phyloP scores from a whole-genome alignment of 1,140 invertebrate species.

The Portunus trituberculatus region DNA sequence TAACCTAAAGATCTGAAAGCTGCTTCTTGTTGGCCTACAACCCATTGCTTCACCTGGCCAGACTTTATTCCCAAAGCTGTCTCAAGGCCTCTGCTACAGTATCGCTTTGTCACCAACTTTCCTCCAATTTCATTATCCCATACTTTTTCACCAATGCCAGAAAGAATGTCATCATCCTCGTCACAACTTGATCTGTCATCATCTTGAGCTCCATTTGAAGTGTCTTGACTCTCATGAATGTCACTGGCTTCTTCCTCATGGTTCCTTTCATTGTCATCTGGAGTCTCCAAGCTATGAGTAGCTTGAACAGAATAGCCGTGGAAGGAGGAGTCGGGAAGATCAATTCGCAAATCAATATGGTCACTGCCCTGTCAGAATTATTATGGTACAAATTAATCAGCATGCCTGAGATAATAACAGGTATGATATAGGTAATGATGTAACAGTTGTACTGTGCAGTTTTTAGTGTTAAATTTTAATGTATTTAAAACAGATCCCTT shows the following conservation, averaged over 20 bases:
- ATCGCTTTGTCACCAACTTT: not conserved
- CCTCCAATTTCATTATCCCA: not conserved
- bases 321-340: constrained; percentile 33
- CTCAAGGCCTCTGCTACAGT: constrained; percentile 25
- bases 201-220: not conserved
- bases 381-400: too few species aligned
- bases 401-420: too few species aligned
- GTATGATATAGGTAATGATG: too few species aligned
- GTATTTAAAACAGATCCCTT: too few species aligned
- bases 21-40: not conserved
- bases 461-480: too few species aligned
- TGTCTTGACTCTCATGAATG: not conserved
- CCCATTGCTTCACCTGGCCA: not conserved
- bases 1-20: not conserved
- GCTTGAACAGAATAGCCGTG: constrained; percentile 33
- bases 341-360: constrained; percentile 43
- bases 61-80: constrained; percentile 26
- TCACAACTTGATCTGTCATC: not conserved
- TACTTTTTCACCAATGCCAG: not conserved
- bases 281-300: constrained; percentile 8
- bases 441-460: too few species aligned
- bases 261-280: not conserved
- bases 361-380: constrained; percentile 32
- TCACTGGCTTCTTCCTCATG: not conserved
- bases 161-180: not conserved